Conservation (phyloP, 2,888 invertebrate genomes). For the Oscheius myriophilus region DNA sequence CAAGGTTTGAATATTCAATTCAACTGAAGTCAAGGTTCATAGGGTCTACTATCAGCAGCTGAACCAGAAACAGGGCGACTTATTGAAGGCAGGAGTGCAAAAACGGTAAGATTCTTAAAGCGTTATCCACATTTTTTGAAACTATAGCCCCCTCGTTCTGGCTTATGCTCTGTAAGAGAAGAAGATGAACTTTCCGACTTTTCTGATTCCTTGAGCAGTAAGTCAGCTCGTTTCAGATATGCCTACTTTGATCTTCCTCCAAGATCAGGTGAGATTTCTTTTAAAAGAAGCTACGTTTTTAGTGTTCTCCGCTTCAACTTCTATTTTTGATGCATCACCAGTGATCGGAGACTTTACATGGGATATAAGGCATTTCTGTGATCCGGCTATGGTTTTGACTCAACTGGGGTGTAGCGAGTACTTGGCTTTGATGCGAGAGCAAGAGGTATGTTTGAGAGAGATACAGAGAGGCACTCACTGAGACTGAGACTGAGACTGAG, state of each 20-base stretch:
- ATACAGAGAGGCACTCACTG: no score
- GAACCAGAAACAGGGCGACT: constrained; percentile 31
- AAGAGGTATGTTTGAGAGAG: constrained; percentile 58
- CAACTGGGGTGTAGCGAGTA: constrained; percentile 68
- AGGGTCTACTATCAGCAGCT: constrained; percentile 9
- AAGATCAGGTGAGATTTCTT: no score
- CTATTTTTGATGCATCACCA: constrained; percentile 52
- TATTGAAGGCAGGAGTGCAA: constrained; percentile 35
- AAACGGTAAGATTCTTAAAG: constrained; percentile 18
- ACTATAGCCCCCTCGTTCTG: constrained; percentile 32
- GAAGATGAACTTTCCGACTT: constrained; percentile 59
- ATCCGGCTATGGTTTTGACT: constrained; percentile 66
- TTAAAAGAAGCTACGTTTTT: neutral
- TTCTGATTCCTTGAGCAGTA: constrained; percentile 37
- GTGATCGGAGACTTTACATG: constrained; percentile 52
- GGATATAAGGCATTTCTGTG: constrained; percentile 62
- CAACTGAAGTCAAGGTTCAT: neutral
- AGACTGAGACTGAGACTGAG: no score
- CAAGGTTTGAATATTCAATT: constrained; percentile 32
- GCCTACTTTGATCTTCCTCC: constrained; percentile 12
- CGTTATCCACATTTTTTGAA: neutral
- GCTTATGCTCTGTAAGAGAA: constrained; percentile 55
- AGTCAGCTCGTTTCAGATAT: constrained; percentile 18
- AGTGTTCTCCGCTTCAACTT: constrained; percentile 56
- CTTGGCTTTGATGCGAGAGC: constrained; percentile 63